Evolutionary conservation across 23 tunicate genomes (phyloP), one percentile per base, ranked within the genome.

Genomic region (Botrylloides violaceus): DNA sequence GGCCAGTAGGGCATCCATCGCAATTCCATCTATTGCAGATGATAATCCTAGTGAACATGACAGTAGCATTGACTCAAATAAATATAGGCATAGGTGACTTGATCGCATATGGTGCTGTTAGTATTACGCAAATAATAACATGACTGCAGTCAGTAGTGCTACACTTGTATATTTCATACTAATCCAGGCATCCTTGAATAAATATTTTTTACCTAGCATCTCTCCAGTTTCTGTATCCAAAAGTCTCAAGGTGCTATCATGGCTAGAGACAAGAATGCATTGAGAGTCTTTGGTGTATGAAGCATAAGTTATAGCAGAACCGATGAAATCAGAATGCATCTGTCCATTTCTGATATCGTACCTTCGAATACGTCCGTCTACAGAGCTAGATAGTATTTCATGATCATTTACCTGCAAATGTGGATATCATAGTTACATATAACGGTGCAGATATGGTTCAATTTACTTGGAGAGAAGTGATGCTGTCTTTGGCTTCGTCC

Each of bases 401-500:
- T 90, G 97, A 61, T 83, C 97, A 21, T 80, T 76, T 2, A 81
- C 96, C 88, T 88, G 72, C 34, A 48, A 66, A 32, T 7, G 53
- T 7, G n/a, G n/a, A n/a, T n/a, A n/a, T n/a, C n/a, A 9, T 7
- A 43, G 53, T 43, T 15, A 7, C 53, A 15, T 43, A 43, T 43
- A 43, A 7, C 53, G 15, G 53, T 9, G 15, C 53, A 43, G 53
- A 43, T 43, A n/a, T n/a, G n/a, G n/a, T 7, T 2, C 15, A 47
- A 29, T n/a, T 28, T 22, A 81, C 96, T 71, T 88, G 90, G 36
- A 90, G 18, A 5, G 90, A 90, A 27, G 84, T 62, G 3, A 90
- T 79, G 58, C 90, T 90, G 62, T 90, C 97, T 65, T 83, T 90
- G 0, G 97, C 97, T 73, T 90, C 97, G 55, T 90, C 97, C 81